A percentile compares a stretch with the other conserved stretches of the same genome.
phyloP scores from a whole-genome alignment of 2,113 vertebrate genomes.

The Agelaius tricolor region DNA sequence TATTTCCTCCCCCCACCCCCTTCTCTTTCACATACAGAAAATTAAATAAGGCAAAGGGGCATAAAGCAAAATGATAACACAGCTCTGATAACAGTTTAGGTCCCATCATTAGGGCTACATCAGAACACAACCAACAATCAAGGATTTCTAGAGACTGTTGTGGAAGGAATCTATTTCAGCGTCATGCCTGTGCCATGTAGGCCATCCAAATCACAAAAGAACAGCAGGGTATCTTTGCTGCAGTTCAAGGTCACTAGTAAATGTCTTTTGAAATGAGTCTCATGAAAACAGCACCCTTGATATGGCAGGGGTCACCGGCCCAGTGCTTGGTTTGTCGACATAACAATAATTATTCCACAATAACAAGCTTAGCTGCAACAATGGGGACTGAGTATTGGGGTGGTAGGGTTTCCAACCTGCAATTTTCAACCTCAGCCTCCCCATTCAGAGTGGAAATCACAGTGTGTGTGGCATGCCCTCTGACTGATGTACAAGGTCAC shows the following conservation, averaged over 20 bases:
- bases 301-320: neutral
- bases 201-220: neutral
- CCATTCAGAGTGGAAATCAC: neutral
- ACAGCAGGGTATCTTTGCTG: neutral
- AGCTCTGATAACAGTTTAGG: neutral
- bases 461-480: conserved; percentile 6
- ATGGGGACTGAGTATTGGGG: neutral
- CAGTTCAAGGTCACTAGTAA: neutral
- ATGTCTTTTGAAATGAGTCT: neutral
- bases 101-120: neutral
- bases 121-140: neutral
- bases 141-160: neutral
- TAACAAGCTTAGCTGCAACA: neutral
- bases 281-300: neutral
- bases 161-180: neutral
- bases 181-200: neutral
- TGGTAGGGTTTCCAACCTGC: neutral
- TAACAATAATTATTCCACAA: neutral
- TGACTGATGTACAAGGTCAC: neutral
- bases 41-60: neutral
- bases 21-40: neutral
- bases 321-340: neutral
- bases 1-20: accelerated
- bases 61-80: neutral
- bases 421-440: neutral